A percentile compares a stretch with the other conserved stretches of the same genome.
These are phyloP conservation scores for Mesopsocus fuscifrons DNA, from an alignment of 2,888 invertebrate species.

Conservation along the genomic window DNA sequence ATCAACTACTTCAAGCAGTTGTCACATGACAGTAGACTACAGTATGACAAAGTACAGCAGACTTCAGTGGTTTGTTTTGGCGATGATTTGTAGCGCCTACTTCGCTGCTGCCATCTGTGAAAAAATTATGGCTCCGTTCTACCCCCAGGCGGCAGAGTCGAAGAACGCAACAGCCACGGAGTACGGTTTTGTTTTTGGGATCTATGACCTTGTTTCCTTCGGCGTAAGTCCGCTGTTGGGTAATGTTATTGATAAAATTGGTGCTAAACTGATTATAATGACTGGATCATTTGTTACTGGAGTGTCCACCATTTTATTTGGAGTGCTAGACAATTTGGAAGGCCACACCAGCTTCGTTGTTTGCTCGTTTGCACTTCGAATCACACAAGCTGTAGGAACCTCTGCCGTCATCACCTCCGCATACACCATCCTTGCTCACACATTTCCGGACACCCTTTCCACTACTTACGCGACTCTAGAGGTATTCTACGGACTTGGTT, in stretches of 20 bases:
- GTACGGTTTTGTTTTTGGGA: slow-evolving; percentile 72
- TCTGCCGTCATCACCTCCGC: slow-evolving; percentile 25
- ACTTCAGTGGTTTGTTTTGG: too few relatives aligned
- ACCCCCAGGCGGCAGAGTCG: slow-evolving; percentile 53
- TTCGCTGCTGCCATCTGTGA: too few relatives aligned
- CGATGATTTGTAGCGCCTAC: too few relatives aligned
- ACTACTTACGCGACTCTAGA: slow-evolving; percentile 27
- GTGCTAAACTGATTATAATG: too few relatives aligned
- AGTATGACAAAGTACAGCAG: too few relatives aligned
- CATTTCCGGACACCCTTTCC: slow-evolving; percentile 29
- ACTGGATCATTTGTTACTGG: too few relatives aligned
- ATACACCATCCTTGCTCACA: slow-evolving; percentile 28
- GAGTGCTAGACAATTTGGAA: slow-evolving; percentile 20
- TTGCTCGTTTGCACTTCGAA: slow-evolving; percentile 26
- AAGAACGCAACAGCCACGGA: slow-evolving; percentile 66
- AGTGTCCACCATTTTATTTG: slow-evolving; percentile 15
- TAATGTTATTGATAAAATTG: too few relatives aligned
- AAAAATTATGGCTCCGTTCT: too few relatives aligned
- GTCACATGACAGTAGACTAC: too few relatives aligned
- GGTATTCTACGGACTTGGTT: slow-evolving; percentile 24
- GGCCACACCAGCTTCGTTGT: slow-evolving; percentile 23
- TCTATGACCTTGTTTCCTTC: slow-evolving; percentile 69
- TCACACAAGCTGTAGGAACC: slow-evolving; percentile 27
- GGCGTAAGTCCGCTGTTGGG: slow-evolving; percentile 67
- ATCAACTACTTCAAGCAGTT: too few relatives aligned